Evolutionary conservation across 2,797 vertebrate genomes (phyloP), one percentile per base, ranked within the genome.

Genomic region (Acomys russatus): DNA sequence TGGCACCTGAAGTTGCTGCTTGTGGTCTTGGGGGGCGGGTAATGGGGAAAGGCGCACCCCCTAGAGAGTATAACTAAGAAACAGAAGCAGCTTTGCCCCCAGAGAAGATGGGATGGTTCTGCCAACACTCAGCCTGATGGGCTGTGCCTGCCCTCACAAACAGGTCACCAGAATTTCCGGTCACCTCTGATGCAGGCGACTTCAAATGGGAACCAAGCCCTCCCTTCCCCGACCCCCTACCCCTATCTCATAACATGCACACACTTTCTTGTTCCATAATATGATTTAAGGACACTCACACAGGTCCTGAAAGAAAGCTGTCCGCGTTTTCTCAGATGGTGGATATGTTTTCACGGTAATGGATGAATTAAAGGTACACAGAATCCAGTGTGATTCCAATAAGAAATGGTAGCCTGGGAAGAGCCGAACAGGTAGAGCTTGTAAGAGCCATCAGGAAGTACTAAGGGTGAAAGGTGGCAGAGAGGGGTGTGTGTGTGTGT

Each of bases 301-400:
- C 97, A 97, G 96, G 98, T 97, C 97, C 97, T 98, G 78, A 97
- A 97, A 96, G 97, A 98, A 98, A 98, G 96, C 76, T 35, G n/a
- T 3, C 96, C 86, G 63, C 3, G 98, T 98, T 98, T 98, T 98
- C 97, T 88, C 82, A 98, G 97, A 98, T 93, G 96, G 97, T 98
- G 98, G 98, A 94, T 97, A 66, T 98, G 98, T 98, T 98, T 98
- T 98, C 97, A 96, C 91, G 93, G 96, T 97, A 97, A 90, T 96
- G 79, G 93, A 97, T 76, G 87, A 94, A 94, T 93, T 87, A 59
- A 30, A 94, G 0, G 70, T 91, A 86, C 96, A 95, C 92, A 54
- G 97, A 98, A 97, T 97, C 96, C 95, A 54, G 89, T 71, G 97
- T 89, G 93, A 92, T 96, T 97, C 97, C 97, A 49, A 89, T 96